A percentile compares a stretch with the other conserved stretches of the same genome.
These are phyloP conservation scores for Noctuana brunneofusca DNA, from an alignment of 2,888 invertebrate genomes.

Conservation along the genomic window DNA sequence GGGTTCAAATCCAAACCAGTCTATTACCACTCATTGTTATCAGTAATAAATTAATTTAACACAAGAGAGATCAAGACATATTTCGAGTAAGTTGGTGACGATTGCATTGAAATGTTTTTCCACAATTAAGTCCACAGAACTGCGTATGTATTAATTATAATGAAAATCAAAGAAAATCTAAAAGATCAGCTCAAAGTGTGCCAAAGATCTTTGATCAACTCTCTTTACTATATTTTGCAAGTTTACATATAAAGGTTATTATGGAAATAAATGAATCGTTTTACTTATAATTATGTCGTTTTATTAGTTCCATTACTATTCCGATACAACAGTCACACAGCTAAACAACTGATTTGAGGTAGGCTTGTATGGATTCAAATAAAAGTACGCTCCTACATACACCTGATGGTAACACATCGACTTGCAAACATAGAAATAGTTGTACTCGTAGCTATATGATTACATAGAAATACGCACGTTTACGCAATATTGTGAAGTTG, in stretches of 20 bases:
- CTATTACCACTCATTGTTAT: no score
- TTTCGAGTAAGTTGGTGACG: no score
- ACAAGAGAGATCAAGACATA: no score
- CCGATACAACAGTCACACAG: background rate
- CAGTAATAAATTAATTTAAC: no score
- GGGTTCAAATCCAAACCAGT: no score
- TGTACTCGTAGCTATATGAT: no score
- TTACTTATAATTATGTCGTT: constrained; percentile 52
- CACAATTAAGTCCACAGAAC: constrained; percentile 1
- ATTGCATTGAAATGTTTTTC: constrained; percentile 6
- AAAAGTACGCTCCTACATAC: background rate
- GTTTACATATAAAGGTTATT: constrained; percentile 65
- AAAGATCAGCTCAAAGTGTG: constrained; percentile 57
- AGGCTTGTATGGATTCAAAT: constrained; percentile 3
- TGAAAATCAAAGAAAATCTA: constrained; percentile 41
- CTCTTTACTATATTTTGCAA: constrained; percentile 70
- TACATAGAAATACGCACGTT: background rate
- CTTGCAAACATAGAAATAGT: background rate
- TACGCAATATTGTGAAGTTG: background rate
- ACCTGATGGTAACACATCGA: no score
- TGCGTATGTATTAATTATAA: constrained; percentile 31
- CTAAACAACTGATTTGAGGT: background rate
- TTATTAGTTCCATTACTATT: constrained; percentile 39
- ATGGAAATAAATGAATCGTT: constrained; percentile 65
- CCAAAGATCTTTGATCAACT: constrained; percentile 56